phyloP scores from a whole-genome alignment of 2,888 invertebrate genomes.

The Zygaena filipendulae region DNA sequence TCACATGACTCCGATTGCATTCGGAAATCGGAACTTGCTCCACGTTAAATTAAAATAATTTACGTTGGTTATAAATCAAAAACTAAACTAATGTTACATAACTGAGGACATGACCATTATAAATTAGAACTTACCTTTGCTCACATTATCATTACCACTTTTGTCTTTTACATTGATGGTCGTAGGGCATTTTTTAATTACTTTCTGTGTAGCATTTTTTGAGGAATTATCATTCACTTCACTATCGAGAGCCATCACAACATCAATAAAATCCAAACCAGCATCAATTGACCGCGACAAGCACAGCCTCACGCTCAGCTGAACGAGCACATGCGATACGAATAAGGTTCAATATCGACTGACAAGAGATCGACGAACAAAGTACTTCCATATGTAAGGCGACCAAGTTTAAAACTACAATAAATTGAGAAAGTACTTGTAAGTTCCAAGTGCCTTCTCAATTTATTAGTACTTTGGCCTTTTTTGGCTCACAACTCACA shows the following conservation, averaged over 20 bases:
- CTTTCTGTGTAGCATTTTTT: constrained; percentile 57
- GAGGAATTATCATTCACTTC: constrained; percentile 65
- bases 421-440: too few relatives aligned
- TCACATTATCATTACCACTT: constrained; percentile 48
- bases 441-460: too few relatives aligned
- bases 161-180: constrained; percentile 50
- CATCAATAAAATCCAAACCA: constrained; percentile 63
- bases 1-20: constrained; percentile 56
- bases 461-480: too few relatives aligned
- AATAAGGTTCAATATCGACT: constrained; percentile 61
- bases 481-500: too few relatives aligned
- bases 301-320: constrained; percentile 62
- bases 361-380: too few relatives aligned
- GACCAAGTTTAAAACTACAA: constrained; percentile 18
- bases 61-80: background rate
- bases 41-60: too few relatives aligned
- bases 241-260: constrained; percentile 70
- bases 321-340: constrained; percentile 64
- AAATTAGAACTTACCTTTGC: constrained; percentile 50
- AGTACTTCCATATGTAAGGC: constrained; percentile 20
- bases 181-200: constrained; percentile 61
- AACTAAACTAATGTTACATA: constrained; percentile 48
- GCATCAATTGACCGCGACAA: constrained; percentile 60
- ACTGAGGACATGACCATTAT: constrained; percentile 51
- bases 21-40: too few relatives aligned